Evolutionary conservation across 2,888 invertebrate species (phyloP), one percentile per base, ranked within the genome.

Genomic region (Agrochola lychnidis): DNA sequence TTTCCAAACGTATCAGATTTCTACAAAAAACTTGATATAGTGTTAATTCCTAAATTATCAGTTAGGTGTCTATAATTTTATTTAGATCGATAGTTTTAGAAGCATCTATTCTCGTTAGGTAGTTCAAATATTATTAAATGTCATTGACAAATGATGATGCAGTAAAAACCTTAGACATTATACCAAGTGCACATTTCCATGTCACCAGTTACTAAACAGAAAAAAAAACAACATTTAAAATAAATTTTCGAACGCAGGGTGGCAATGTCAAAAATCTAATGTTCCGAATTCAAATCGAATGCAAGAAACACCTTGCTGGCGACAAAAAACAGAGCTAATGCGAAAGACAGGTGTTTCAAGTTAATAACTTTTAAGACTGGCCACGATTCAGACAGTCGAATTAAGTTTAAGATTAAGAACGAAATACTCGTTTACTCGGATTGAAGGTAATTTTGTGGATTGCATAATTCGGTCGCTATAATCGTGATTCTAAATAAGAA

Each of bases 261-360:
- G 78, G 74, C 77, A 81, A 86, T 81, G 84, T 85, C 83, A 87
- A 89, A 89, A 89, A 89, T 92, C 91, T 93, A 92, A 92, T 91
- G 91, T 90, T 89, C 90, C 87, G 83, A 93, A 92, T 92, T 90
- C 87, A 90, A 91, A 91, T 88, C 83, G 88, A 89, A 88, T 88
- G 81, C 82, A 83, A 80, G 87, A 87, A 91, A 92, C 94, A 94
- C 94, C 94, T 94, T 94, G 94, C 93, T 82, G 82, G 81, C 67
- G 63, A 91, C 88, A 92, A 94, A 94, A 94, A 93, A 91, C 86
- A 76, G 80, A 83, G 87, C 91, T 91, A 92, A 93, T 90, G 94
- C 93, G 84, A 92, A 94, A 91, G 93, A 92, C 94, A 94, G 94
- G 94, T 94, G 93, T 79, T 80, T 82, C 83, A 70, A 78, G 86